Conservation (phyloP, 2,888 invertebrate genomes). For the Drepanosiphum platanoidis region DNA sequence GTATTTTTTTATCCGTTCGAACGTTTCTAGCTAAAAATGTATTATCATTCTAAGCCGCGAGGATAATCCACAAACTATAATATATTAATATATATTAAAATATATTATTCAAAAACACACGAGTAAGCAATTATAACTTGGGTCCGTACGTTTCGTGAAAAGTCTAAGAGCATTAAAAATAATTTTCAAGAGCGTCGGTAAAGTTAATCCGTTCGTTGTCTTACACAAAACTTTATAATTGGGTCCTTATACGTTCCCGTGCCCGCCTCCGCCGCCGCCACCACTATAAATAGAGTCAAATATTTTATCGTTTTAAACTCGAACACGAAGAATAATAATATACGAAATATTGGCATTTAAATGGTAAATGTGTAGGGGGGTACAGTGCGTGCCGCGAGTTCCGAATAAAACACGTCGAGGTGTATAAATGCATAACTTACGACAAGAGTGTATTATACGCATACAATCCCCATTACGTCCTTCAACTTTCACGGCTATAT, state of each 20-base stretch:
- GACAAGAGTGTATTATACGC: no score
- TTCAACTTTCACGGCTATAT: not conserved
- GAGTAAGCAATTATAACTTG: slow-evolving; percentile 30
- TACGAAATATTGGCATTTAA: not conserved
- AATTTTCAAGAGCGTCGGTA: slow-evolving; percentile 32
- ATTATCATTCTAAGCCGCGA: not conserved
- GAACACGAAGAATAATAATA: not conserved
- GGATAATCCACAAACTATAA: not conserved
- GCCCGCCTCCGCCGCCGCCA: no score
- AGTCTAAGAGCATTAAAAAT: slow-evolving; percentile 41
- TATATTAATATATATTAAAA: not conserved
- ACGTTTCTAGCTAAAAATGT: not conserved
- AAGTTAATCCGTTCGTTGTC: slow-evolving; percentile 36
- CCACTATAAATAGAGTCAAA: not conserved
- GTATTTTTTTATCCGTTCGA: not conserved
- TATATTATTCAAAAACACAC: not conserved
- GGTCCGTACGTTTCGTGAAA: slow-evolving; percentile 9
- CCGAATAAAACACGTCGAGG: not conserved
- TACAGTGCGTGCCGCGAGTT: not conserved
- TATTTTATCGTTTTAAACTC: not conserved
- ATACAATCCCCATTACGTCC: not conserved
- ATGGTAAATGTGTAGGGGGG: no score
- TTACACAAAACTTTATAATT: slow-evolving; percentile 49
- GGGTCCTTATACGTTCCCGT: not conserved
- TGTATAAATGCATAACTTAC: not conserved